Percentiles rank a stretch among this genome's conserved stretches.
Evolutionary conservation across 30 jellyfish, hydroid and myxozoan genomes (phyloP).

Genomic region (Cassiopea xamachana): DNA sequence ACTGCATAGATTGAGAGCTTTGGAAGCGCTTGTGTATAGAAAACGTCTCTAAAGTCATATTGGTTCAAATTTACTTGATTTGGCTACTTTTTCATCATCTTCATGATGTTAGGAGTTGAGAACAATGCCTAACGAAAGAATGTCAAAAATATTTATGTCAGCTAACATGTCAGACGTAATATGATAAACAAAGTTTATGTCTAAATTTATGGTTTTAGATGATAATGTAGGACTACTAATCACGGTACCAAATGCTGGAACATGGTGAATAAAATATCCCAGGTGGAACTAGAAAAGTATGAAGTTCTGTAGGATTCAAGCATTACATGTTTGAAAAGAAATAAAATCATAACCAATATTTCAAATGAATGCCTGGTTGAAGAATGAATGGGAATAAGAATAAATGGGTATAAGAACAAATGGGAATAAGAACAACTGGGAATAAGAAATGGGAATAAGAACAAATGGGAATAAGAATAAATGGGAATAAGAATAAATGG

Average conservation of each 20-base stretch:
- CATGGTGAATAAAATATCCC: too few relatives aligned
- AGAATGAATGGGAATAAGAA: background rate
- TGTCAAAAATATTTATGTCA: background rate
- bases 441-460: too few relatives aligned
- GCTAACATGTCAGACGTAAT: background rate
- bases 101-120: conserved; percentile 52
- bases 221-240: too few relatives aligned
- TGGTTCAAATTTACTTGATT: background rate
- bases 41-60: background rate
- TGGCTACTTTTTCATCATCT: conserved; percentile 62
- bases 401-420: too few relatives aligned
- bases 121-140: conserved; percentile 49
- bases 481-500: too few relatives aligned
- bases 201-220: too few relatives aligned
- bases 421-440: too few relatives aligned
- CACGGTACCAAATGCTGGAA: too few relatives aligned
- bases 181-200: too few relatives aligned
- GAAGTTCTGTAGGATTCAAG: background rate
- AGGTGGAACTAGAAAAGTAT: too few relatives aligned
- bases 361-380: background rate
- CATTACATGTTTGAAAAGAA: background rate
- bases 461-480: too few relatives aligned
- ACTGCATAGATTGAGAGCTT: conserved; percentile 1
- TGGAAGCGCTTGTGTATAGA: conserved; percentile 24
- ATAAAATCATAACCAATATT: conserved; percentile 15